Evolutionary conservation across 2,888 invertebrate species (phyloP).

Genomic region (Drosophila formosana): DNA sequence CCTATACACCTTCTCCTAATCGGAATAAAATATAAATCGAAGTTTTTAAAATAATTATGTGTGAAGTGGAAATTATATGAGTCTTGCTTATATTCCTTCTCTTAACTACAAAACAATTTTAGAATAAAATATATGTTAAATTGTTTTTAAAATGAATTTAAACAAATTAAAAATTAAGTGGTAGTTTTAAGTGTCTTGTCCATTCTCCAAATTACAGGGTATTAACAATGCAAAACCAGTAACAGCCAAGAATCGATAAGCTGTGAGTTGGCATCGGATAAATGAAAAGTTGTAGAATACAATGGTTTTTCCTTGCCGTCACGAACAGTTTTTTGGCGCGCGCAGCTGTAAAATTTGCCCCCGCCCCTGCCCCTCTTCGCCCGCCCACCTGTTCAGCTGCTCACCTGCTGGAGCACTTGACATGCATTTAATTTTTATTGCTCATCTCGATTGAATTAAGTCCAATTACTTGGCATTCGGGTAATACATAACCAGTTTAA

Average conservation of each 20-base stretch:
- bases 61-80: no score
- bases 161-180: no score
- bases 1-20: no score
- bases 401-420: conserved; percentile 22
- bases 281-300: conserved; percentile 22
- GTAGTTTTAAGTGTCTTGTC: no score
- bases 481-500: conserved; percentile 38
- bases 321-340: conserved; percentile 22
- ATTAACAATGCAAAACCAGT: conserved; percentile 13
- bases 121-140: no score
- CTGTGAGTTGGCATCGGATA: conserved; percentile 22
- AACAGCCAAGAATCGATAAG: conserved; percentile 41
- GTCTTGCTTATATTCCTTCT: no score
- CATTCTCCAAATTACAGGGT: conserved; percentile 26
- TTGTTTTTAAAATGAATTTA: no score
- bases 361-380: background rate
- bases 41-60: no score
- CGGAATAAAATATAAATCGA: no score
- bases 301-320: conserved; percentile 9
- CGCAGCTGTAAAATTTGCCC: conserved; percentile 7
- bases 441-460: conserved; percentile 39
- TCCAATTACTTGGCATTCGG: conserved; percentile 10
- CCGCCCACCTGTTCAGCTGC: conserved; percentile 20
- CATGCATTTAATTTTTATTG: conserved; percentile 24
- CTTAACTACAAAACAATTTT: no score